phyloP scores from a whole-genome alignment of 2,888 invertebrate genomes.

The Trichogramma dendrolimi region DNA sequence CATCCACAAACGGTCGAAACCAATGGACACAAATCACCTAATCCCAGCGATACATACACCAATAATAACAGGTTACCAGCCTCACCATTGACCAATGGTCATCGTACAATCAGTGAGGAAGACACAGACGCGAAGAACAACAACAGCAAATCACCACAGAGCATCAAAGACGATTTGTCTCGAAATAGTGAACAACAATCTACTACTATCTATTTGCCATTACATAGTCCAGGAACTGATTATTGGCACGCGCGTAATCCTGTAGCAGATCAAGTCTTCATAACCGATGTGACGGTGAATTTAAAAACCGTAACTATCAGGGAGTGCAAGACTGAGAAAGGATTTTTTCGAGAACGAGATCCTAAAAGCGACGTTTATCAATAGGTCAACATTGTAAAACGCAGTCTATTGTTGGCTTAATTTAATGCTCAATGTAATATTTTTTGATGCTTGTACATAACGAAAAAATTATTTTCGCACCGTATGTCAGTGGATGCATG shows the following conservation, averaged over 20 bases:
- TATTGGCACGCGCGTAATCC: conserved; percentile 85
- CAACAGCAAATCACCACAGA: conserved; percentile 37
- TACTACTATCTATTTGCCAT: conserved; percentile 44
- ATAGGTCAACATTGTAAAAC: conserved; percentile 17
- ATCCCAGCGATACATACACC: conserved; percentile 48
- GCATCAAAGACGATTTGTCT: conserved; percentile 39
- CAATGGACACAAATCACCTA: conserved; percentile 48
- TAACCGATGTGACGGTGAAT: conserved; percentile 94
- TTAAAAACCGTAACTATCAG: conserved; percentile 91
- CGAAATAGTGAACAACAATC: background rate
- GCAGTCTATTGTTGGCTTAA: conserved; percentile 28
- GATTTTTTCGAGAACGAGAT: conserved; percentile 78
- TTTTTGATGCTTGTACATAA: conserved; percentile 29
- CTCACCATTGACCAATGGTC: conserved; percentile 40
- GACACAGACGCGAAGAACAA: conserved; percentile 35
- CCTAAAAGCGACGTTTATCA: conserved; percentile 51
- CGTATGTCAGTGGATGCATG: conserved; percentile 13
- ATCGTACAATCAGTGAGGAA: conserved; percentile 40
- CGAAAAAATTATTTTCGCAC: conserved; percentile 49
- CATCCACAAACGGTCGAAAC: conserved; percentile 26
- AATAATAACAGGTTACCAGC: conserved; percentile 50
- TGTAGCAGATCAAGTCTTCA: conserved; percentile 90
- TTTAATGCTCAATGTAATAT: conserved; percentile 17
- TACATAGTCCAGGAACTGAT: conserved; percentile 68
- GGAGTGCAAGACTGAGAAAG: conserved; percentile 91